These are phyloP conservation scores for Adelognathus sp. DNA, from an alignment of 2,888 invertebrate genomes.

Conservation along the genomic window DNA sequence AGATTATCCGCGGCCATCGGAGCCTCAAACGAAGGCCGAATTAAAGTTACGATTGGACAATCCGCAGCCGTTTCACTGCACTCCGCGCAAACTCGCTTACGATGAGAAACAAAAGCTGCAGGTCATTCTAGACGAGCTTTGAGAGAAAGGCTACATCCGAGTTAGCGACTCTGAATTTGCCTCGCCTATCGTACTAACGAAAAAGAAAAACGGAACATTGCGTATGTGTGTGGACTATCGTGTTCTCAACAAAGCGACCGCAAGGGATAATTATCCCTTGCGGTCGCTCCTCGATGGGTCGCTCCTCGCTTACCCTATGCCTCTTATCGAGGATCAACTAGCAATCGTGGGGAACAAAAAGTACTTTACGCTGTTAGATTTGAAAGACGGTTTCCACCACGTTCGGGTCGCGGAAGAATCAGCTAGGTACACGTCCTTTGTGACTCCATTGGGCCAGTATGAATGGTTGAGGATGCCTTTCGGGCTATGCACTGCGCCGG, in stretches of 20 bases:
- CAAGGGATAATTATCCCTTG: slow-evolving; percentile 55
- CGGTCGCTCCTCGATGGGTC: no score
- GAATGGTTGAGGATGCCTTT: slow-evolving; percentile 62
- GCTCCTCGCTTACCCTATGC: no score
- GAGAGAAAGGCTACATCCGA: slow-evolving; percentile 41
- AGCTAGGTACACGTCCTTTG: slow-evolving; percentile 60
- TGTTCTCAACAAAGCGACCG: slow-evolving; percentile 54
- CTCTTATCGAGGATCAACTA: slow-evolving; percentile 61
- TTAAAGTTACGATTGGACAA: slow-evolving; percentile 24
- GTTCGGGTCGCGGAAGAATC: slow-evolving; percentile 51
- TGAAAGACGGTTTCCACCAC: slow-evolving; percentile 62
- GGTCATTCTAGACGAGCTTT: slow-evolving; percentile 52
- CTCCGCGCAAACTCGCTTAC: slow-evolving; percentile 53
- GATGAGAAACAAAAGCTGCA: slow-evolving; percentile 53
- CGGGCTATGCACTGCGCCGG: slow-evolving; percentile 64
- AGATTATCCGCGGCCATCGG: slow-evolving; percentile 3
- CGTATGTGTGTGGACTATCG: slow-evolving; percentile 57
- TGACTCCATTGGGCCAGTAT: slow-evolving; percentile 64
- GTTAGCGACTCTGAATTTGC: slow-evolving; percentile 53
- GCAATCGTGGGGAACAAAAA: slow-evolving; percentile 46
- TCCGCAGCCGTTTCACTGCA: slow-evolving; percentile 33
- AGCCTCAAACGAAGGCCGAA: slow-evolving; percentile 24
- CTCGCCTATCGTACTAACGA: slow-evolving; percentile 52
- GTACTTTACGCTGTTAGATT: slow-evolving; percentile 60
- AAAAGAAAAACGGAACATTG: slow-evolving; percentile 46